Evolutionary conservation across 2,797 vertebrate species (phyloP), one percentile per base, ranked within the genome.

Genomic region (Helicolenus hilgendorfi): DNA sequence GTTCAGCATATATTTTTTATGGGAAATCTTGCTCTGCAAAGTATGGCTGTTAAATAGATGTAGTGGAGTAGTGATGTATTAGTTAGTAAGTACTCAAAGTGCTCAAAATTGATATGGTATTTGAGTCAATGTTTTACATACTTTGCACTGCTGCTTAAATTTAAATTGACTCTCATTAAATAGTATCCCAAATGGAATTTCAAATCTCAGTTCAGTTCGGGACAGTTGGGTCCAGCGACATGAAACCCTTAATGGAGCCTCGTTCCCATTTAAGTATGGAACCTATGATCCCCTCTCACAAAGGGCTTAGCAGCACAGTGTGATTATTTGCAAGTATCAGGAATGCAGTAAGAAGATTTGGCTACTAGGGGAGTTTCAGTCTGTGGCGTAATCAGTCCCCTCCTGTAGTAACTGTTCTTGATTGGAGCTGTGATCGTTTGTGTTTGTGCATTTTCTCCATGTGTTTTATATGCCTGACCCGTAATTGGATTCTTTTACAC

Each of bases 311-410:
- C 69, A 79, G 55, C 79, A 71, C 84, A 64, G 56, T 86, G 88
- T 92, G 84, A 86, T 91, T 89, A 88, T 87, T 92, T 93, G 83
- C 70, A 73, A 88, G 68, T 78, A 84, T 81, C 79, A 92, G 89
- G 95, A 97, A 97, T 96, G 94, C 82, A 89, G 41, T 96, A 95
- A 97, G 95, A 84, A 89, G 94, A 92, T 96, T 96, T 95, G 83
- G 75, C 67, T 92, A 49, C 84, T 58, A 65, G 79, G 64, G 77
- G 77, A 53, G 83, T 95, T 95, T 94, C 49, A 83, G 69, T 83
- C 83, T 82, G 74, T 53, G 55, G 77, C 76, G 84, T 90, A 94
- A 95, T 94, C 85, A 84, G 63, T 64, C 81, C 65, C 81, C 78
- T 87, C 69, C 81, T 49, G 38, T 56, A 83, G 73, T 27, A 81